These are phyloP conservation scores for Cebus imitator DNA, from an alignment of 2,113 vertebrate species.

Conservation along the genomic window DNA sequence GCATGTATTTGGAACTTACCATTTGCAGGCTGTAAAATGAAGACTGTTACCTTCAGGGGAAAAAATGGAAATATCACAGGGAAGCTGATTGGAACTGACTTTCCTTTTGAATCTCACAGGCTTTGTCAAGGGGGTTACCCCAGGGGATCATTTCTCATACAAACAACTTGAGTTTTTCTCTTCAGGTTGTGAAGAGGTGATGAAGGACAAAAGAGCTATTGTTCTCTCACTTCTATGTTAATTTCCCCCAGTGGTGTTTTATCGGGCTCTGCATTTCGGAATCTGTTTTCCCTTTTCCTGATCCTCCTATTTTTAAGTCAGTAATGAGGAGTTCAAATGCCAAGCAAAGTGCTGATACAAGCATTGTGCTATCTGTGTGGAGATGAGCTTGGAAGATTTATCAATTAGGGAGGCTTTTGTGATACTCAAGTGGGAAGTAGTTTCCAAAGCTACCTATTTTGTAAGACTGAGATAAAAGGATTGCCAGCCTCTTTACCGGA, in stretches of 20 bases:
- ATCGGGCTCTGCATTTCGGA: slow-evolving; percentile 63
- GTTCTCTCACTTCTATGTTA: slow-evolving; percentile 52
- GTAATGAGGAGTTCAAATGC: background rate
- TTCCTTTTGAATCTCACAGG: slow-evolving; percentile 20
- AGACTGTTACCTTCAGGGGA: background rate
- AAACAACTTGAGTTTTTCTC: slow-evolving; percentile 43
- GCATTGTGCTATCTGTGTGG: background rate
- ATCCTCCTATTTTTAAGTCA: slow-evolving; percentile 63
- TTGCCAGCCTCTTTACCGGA: background rate
- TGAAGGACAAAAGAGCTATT: slow-evolving; percentile 69
- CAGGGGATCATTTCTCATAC: slow-evolving; percentile 52
- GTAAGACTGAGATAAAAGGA: background rate
- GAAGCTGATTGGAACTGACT: slow-evolving; percentile 55
- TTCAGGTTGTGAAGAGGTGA: slow-evolving; percentile 46
- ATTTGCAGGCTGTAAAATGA: slow-evolving; percentile 42
- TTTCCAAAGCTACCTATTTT: background rate
- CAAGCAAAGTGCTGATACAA: background rate
- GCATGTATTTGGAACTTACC: slow-evolving; percentile 27
- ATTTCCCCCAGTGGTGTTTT: slow-evolving; percentile 66
- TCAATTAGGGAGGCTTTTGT: background rate
- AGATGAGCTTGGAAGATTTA: slow-evolving; percentile 1
- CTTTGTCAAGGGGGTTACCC: slow-evolving; percentile 62
- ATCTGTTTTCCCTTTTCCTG: slow-evolving; percentile 47
- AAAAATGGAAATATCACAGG: background rate
- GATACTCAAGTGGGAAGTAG: background rate